These are phyloP conservation scores for Catharus minimus DNA, from an alignment of 2,113 vertebrate genomes.

Conservation along the genomic window DNA sequence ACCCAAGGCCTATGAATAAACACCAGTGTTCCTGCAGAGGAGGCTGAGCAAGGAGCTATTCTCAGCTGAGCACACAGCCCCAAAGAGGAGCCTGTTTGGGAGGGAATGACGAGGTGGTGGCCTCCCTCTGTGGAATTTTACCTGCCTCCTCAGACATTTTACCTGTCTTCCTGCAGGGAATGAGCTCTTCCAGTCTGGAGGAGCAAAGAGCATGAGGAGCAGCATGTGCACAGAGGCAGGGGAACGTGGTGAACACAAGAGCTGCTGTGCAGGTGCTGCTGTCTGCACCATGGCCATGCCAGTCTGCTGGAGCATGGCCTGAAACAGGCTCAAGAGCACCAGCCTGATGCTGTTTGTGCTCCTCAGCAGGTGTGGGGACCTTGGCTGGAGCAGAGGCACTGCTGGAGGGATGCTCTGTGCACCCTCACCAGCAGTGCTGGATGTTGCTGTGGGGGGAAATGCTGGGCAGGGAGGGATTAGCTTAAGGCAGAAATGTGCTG, in stretches of 20 bases:
- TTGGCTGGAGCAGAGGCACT: accelerated
- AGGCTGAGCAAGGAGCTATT: slow-evolving; percentile 25
- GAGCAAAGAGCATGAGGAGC: not conserved
- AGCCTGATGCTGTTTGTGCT: not conserved
- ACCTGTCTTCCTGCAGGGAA: not conserved
- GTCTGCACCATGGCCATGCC: not conserved
- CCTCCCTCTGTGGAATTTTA: not conserved
- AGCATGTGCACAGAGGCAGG: accelerated
- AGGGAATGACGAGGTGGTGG: not conserved
- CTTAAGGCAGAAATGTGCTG: not conserved
- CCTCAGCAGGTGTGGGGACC: not conserved
- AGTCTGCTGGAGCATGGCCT: accelerated
- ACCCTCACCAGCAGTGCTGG: not conserved
- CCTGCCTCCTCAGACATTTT: not conserved
- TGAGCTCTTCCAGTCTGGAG: not conserved
- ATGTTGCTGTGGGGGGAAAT: not conserved
- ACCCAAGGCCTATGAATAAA: slow-evolving; percentile 1
- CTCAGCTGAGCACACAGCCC: not conserved
- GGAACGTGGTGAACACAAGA: accelerated
- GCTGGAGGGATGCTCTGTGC: not conserved
- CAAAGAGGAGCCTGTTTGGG: not conserved
- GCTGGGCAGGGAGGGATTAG: not conserved
- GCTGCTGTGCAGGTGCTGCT: not conserved
- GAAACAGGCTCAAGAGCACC: not conserved
- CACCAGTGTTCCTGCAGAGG: not conserved